Conservation (phyloP, 2,113 vertebrate species). For the Psephotus haematonotus region DNA sequence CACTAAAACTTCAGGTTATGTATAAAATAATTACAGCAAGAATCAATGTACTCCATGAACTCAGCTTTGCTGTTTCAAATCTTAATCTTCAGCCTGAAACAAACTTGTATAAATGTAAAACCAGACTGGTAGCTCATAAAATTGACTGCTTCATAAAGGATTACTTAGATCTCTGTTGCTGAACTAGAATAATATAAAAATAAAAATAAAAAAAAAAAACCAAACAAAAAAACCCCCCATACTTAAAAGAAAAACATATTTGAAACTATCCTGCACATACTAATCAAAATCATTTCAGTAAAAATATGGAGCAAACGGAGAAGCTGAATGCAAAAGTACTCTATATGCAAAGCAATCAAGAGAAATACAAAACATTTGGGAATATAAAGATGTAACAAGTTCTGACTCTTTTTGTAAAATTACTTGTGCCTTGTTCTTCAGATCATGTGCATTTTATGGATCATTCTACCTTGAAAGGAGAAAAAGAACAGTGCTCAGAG, state of each 20-base stretch:
- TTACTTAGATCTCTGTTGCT: background rate
- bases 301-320: background rate
- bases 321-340: background rate
- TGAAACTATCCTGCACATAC: accelerated
- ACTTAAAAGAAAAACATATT: background rate
- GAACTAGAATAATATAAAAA: background rate
- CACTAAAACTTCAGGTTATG: background rate
- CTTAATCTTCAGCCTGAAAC: background rate
- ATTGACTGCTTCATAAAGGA: background rate
- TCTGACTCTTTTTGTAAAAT: background rate
- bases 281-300: background rate
- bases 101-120: background rate
- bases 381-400: background rate
- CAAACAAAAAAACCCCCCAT: background rate
- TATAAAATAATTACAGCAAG: background rate
- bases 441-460: background rate
- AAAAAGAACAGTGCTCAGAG: background rate
- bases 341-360: background rate
- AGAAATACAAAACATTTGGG: background rate
- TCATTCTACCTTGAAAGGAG: background rate
- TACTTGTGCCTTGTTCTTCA: background rate
- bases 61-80: background rate
- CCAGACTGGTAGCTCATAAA: background rate
- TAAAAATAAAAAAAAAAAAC: too few relatives aligned
- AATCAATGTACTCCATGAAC: background rate